These are phyloP conservation scores for Spondyliosoma cantharus DNA, from an alignment of 2,797 vertebrate species.

Conservation along the genomic window DNA sequence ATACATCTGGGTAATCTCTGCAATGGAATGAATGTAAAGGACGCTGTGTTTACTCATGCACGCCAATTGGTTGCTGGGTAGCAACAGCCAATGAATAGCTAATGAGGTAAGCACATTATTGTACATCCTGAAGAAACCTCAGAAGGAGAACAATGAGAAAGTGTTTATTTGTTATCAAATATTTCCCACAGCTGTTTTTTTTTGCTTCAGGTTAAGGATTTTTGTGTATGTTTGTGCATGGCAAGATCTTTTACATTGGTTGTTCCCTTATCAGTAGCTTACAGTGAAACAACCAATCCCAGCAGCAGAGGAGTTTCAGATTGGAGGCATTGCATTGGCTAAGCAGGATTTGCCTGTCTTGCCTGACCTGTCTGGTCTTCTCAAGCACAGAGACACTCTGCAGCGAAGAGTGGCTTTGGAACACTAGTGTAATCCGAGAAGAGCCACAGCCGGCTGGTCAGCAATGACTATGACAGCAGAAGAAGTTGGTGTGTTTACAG, in stretches of 20 bases:
- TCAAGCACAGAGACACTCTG: too few species aligned
- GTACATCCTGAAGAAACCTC: constrained; percentile 10
- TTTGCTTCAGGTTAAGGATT: not conserved
- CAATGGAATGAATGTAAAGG: constrained; percentile 17
- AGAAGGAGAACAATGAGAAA: not conserved
- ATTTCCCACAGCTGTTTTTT: not conserved
- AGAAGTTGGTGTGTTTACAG: too few species aligned
- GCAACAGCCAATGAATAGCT: constrained; percentile 48
- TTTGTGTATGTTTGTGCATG: constrained; percentile 38
- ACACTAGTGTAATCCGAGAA: too few species aligned
- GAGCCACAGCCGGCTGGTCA: too few species aligned
- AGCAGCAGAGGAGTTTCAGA: too few species aligned
- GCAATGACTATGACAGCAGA: too few species aligned
- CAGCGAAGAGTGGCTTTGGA: too few species aligned
- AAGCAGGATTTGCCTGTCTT: too few species aligned
- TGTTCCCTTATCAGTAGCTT: too few species aligned
- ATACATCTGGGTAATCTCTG: constrained; percentile 51
- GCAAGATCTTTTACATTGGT: not conserved
- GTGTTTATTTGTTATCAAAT: not conserved
- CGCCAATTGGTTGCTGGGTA: constrained; percentile 19
- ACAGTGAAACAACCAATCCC: too few species aligned
- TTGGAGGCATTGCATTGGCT: too few species aligned
- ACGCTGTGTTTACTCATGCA: constrained; percentile 41
- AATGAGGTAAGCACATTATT: constrained; percentile 10
- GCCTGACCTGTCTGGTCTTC: too few species aligned